phyloP scores from a whole-genome alignment of 2,113 vertebrate genomes.

The Aspiorhynchus laticeps region DNA sequence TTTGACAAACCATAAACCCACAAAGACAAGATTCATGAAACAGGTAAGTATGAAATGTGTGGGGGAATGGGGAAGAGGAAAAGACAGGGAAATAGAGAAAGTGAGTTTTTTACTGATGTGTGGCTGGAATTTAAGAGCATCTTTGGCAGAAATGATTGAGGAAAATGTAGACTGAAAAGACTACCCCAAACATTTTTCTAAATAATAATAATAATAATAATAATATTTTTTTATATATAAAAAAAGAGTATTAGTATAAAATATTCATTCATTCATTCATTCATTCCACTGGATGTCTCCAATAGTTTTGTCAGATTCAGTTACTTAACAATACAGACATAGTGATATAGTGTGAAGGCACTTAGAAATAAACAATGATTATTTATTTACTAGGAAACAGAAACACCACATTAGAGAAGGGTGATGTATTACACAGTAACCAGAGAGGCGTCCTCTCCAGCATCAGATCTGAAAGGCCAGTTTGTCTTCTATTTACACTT shows the following conservation, averaged over 20 bases:
- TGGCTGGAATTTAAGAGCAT: neutral
- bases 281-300: too few relatives aligned
- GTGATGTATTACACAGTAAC: constrained; percentile 26
- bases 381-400: constrained; percentile 33
- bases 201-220: too few relatives aligned
- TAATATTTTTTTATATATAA: too few relatives aligned
- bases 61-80: neutral
- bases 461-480: neutral
- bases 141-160: too few relatives aligned
- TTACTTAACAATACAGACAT: neutral
- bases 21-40: constrained; percentile 4
- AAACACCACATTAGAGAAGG: constrained; percentile 1
- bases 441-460: neutral
- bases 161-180: too few relatives aligned
- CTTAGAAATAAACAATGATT: constrained; percentile 5
- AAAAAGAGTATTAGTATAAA: too few relatives aligned
- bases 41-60: neutral
- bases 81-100: neutral
- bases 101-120: neutral
- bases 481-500: neutral
- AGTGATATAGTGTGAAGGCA: neutral
- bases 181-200: too few relatives aligned
- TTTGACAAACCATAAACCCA: constrained; percentile 17
- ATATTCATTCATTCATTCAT: too few relatives aligned
- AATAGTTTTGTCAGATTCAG: neutral